Evolutionary conservation across 2,888 invertebrate genomes (phyloP), one percentile per base, ranked within the genome.

Genomic region (Teleiodes luculella): DNA sequence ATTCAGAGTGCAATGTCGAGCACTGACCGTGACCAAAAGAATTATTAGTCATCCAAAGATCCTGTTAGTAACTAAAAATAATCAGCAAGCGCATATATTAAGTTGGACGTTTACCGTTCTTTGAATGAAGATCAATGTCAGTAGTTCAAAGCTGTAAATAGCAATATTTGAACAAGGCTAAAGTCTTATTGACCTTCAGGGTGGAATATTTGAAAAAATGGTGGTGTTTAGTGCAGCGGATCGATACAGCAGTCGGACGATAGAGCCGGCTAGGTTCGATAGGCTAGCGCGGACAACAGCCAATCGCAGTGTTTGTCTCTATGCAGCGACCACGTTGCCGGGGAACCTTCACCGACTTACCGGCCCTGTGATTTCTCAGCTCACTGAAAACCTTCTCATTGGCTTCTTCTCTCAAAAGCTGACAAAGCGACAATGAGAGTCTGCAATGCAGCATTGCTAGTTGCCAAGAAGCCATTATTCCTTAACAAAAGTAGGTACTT

Each of bases 301-400:
- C 72, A 74, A 73, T 76, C 74, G 74, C 76, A 78, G 72, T 72
- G 67, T 78, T 77, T 74, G 76, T 76, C 79, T 77, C 76, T 69
- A 72, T 82, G 80, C 80, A 80, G 69, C 68, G 65, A 74, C 77
- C 79, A 84, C 79, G 80, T 82, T 83, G 80, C 70, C 69, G 70
- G 63, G 68, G 70, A 86, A 84, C 87, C 89, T 87, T 88, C 86
- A 87, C 87, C 88, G 84, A 88, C 80, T 86, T 87, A 83, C 77
- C 80, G 78, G 78, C 80, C 78, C 76, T 73, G 72, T 81, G 82
- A 80, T 80, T 18, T 76, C 79, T 63, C 67, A 73, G 63, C 65
- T 68, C 72, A 74, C 74, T 78, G 79, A 74, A 72, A 84, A 78
- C 80, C 80, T 80, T 83, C 74, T 70, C 71, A 76, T 65, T 18